Percentiles rank a stretch among this genome's conserved stretches.
Conservation (phyloP, 2,797 vertebrate genomes). For the Gallinago solitaria region DNA sequence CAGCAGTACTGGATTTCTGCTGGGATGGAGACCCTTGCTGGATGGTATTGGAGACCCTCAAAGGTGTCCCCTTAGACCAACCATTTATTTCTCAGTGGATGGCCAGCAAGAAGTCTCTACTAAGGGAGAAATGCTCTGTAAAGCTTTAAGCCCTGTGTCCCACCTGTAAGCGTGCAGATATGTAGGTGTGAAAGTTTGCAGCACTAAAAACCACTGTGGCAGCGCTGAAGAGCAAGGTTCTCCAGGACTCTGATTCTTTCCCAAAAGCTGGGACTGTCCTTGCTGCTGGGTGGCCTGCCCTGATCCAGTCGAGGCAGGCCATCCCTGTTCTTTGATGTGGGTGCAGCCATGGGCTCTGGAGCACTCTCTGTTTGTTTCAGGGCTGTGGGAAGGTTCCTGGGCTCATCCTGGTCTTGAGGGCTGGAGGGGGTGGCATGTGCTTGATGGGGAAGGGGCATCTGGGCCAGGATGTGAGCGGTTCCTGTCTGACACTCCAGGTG, state of each 20-base stretch:
- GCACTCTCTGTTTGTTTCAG: not conserved
- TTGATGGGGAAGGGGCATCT: not conserved
- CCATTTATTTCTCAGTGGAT: not conserved
- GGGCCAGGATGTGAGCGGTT: not conserved
- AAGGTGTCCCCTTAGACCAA: not conserved
- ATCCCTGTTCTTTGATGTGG: fast-evolving
- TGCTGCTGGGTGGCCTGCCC: not conserved
- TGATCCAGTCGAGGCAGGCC: not conserved
- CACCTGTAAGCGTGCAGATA: fast-evolving
- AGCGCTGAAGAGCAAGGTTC: not conserved
- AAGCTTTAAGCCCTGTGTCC: not conserved
- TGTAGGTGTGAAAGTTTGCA: not conserved
- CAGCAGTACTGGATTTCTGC: not conserved
- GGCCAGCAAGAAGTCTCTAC: not conserved
- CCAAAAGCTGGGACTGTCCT: not conserved
- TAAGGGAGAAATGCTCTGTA: not conserved
- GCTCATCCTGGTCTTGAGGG: not conserved
- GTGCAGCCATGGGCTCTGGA: not conserved
- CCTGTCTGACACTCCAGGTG: constrained; percentile 75
- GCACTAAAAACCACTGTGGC: not conserved
- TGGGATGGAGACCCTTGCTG: not conserved
- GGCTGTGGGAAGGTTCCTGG: not conserved
- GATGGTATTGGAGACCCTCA: not conserved
- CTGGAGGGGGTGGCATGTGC: not conserved
- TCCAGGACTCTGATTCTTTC: not conserved